phyloP scores from a whole-genome alignment of 2,113 vertebrate species.

The Acinonyx jubatus region DNA sequence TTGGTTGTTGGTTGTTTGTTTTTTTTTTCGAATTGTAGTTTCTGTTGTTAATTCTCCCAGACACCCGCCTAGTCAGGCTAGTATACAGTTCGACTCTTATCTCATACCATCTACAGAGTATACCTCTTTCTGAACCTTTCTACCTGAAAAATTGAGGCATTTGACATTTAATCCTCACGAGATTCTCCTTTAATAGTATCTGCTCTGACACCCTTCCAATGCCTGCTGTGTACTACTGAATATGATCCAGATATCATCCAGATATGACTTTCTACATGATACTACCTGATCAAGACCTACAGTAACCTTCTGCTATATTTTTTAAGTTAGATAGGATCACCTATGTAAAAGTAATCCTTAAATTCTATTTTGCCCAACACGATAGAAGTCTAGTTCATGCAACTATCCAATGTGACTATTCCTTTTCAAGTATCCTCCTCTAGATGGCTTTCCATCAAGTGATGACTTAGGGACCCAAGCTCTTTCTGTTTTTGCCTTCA shows the following conservation, averaged over 20 bases:
- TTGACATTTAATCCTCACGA: not conserved
- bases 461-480: not conserved
- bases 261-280: not conserved
- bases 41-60: not conserved
- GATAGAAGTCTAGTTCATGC: not conserved
- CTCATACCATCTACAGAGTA: not conserved
- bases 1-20: not conserved
- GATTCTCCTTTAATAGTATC: not conserved
- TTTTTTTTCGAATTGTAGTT: not conserved
- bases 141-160: not conserved
- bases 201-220: not conserved
- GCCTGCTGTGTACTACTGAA: not conserved
- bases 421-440: not conserved
- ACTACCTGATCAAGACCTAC: not conserved
- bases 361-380: not conserved
- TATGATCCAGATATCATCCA: no score
- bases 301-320: not conserved
- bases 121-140: not conserved
- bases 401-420: not conserved
- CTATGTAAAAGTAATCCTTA: not conserved
- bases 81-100: not conserved
- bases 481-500: not conserved
- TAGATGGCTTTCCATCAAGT: not conserved
- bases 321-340: not conserved
- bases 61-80: not conserved